A percentile compares a stretch with the other conserved stretches of the same genome.
Evolutionary conservation across 2,797 vertebrate genomes (phyloP).

Genomic region (Balearica regulorum): DNA sequence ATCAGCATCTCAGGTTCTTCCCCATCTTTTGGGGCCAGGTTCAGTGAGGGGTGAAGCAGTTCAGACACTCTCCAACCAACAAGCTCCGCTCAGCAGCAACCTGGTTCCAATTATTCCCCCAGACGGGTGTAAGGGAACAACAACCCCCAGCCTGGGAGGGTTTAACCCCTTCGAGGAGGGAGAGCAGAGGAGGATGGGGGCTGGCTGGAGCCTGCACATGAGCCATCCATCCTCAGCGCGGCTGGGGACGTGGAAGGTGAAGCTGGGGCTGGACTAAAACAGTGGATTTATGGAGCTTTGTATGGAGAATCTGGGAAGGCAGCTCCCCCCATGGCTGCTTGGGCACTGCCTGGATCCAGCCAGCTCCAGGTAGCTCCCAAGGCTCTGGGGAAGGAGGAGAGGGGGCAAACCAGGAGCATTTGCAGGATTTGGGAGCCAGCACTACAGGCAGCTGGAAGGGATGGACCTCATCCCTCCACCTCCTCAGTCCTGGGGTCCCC

Average conservation of each 20-base stretch:
- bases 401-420: fast-evolving
- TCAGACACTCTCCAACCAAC: background rate
- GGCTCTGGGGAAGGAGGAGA: background rate
- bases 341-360: too few species aligned
- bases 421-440: background rate
- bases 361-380: background rate
- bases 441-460: background rate
- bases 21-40: background rate
- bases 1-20: background rate
- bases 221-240: background rate
- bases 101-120: background rate
- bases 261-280: background rate
- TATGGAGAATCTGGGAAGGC: background rate
- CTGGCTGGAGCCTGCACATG: background rate
- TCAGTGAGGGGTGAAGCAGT: background rate
- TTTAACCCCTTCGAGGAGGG: background rate
- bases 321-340: background rate
- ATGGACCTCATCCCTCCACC: too few species aligned
- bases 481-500: background rate
- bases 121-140: background rate
- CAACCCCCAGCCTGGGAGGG: background rate
- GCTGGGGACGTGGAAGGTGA: background rate
- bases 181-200: background rate
- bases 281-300: background rate
- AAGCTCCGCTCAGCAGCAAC: background rate